Base-by-base conservation (phyloP, 2,797 vertebrate species). In the Tinamus major region DNA sequence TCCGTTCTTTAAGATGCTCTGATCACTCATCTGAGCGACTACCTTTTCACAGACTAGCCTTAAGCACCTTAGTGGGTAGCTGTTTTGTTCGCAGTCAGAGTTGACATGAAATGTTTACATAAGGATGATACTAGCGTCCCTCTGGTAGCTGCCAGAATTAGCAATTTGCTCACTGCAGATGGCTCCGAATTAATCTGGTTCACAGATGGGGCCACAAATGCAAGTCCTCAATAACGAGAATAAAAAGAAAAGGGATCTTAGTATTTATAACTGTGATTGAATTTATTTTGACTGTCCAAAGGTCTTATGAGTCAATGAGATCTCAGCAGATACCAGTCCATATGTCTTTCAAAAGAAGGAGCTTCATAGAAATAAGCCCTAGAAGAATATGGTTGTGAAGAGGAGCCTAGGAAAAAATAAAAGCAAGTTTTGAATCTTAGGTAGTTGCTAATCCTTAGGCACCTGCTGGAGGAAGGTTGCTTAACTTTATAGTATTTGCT, bases 111-210 rank as follows among this genome's bases (percentile, higher is more conserved):
- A 92, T 96, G 90, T 95, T 92, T 91, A 29, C 93, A 94, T 11
- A 9, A 68, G 65, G 87, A 91, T 74, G 79, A 24, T 56, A 61
- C 48, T 48, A 80, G 89, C 77, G 15, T 96, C 85, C 91, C 93
- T 96, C 94, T 96, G 90, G 49, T 93, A 21, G 95, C 87, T 96
- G 96, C 87, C 94, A 94, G 95, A 96, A 93, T 96, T 96, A 89
- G 91, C 94, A 62, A 93, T 93, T 97, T 96, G 94, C 92, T 96
- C 78, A 39, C 93, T 93, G 95, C 97, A 97, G 97, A 97, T 97
- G 97, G 96, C 72, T 96, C 89, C 71, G 92, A 96, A 97, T 97
- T 93, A 92, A 97, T 96, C 93, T 94, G 90, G 79, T 87, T 97
- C 95, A 81, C 96, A 97, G 95, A 97, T 97, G 96, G 97, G 91